Percentiles rank a stretch among this genome's conserved stretches.
Evolutionary conservation across 2,113 vertebrate species (phyloP).

Genomic region (Tapirus terrestris): DNA sequence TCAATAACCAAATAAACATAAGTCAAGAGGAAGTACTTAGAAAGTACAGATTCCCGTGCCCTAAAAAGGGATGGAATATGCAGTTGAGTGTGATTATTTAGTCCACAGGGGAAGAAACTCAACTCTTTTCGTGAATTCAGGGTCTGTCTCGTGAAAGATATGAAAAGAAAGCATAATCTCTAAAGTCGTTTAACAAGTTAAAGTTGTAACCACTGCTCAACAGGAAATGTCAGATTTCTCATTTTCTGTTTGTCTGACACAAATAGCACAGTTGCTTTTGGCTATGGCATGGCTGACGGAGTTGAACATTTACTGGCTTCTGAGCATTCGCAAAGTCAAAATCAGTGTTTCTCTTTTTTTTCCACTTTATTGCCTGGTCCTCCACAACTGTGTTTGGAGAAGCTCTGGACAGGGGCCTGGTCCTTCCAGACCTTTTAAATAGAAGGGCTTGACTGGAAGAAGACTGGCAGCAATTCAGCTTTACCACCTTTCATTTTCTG

Average conservation of each 20-base stretch:
- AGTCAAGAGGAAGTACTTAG: not conserved
- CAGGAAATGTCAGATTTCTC: not conserved
- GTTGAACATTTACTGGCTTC: slow-evolving; percentile 35
- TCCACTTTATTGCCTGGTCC: not conserved
- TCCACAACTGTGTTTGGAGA: slow-evolving; percentile 5
- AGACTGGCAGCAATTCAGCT: slow-evolving; percentile 76
- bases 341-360: slow-evolving; percentile 23
- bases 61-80: not conserved
- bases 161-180: not conserved
- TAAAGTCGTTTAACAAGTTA: not conserved
- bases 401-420: slow-evolving; percentile 45
- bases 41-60: not conserved
- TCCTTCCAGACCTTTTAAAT: slow-evolving; percentile 62
- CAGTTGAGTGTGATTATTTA: not conserved
- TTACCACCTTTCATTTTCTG: slow-evolving; percentile 73
- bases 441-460: slow-evolving; percentile 67
- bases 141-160: not conserved
- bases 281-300: not conserved
- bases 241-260: not conserved
- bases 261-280: not conserved
- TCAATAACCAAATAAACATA: not conserved
- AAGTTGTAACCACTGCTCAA: not conserved
- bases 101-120: not conserved
- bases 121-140: not conserved
- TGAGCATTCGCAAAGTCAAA: slow-evolving; percentile 64